Evolutionary conservation across 2,113 vertebrate genomes (phyloP), one percentile per base, ranked within the genome.

Genomic region (Erythrocercus mccallii): DNA sequence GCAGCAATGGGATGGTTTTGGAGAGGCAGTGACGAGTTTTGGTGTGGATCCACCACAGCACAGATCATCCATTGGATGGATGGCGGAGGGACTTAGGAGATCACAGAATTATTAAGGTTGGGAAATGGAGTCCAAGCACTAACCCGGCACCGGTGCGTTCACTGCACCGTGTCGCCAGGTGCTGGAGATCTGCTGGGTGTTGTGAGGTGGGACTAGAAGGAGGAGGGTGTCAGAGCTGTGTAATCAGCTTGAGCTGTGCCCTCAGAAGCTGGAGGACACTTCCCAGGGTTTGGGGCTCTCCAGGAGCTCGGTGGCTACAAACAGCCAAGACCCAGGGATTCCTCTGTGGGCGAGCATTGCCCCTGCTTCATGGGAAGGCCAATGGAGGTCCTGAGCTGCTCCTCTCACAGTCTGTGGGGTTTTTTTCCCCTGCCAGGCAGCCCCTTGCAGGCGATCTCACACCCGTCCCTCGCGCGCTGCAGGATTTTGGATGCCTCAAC

Each of bases 401-500:
- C 1, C 20, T 54, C 27, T 85, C 5, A 15, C 33, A 24, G 0
- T 15, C 68, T 7, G 9, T 11, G 50, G 9, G 11, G 0, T 4
- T 24, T 38, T 45, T 38, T 7, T n/a, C n/a, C 33, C 28, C 25
- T 40, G 42, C n/a, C 51, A 6, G 3, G 37, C 40, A 24, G 37
- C 37, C 27, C 35, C 22, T n/a, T 8, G 47, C n/a, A 24, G 78
- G 15, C 21, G 33, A 28, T 56, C 23, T 13, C 45, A 16, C n/a
- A 30, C 44, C 38, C 2, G 1, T 7, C 0, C 8, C 40, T 81
- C 20, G 5, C 0, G 4, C 1, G 0, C 17, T 0, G 4, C 25
- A 8, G 35, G 24, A 6, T 45, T 77, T 62, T 28, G 14, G 21
- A 1, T 20, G 12, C 40, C 38, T 64, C 53, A 7, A 3, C 1